Evolutionary conservation across 1,140 invertebrate species (phyloP), one percentile per base, ranked within the genome.

Genomic region (Hyphantria cunea): DNA sequence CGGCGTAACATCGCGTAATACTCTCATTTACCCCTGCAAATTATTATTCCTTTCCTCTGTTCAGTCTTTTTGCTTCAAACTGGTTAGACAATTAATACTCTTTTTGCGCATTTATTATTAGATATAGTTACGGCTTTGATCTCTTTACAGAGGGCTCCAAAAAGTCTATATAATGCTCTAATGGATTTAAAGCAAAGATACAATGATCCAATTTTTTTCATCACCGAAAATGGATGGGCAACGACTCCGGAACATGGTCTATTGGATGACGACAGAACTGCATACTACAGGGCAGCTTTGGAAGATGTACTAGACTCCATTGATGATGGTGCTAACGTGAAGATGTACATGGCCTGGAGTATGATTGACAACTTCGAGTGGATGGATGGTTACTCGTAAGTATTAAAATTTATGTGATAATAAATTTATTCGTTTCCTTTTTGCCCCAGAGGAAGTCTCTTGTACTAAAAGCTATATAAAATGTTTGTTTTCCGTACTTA

Each of bases 261-360:
- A 4, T 68, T 91, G 12, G 94, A 95, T 73, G 63, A 87, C 0
- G 79, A 90, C 49, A 84, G 75, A 50, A 79, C 74, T 50, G 73
- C 14, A 0, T 82, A 86, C 56, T 79, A 80, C 49, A 56, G 62
- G 6, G 64, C 66, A 31, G 61, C 64, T 72, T 88, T 90, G 68
- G 80, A 92, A 90, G 31, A 91, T 92, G 72, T 93, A 86, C 68
- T 97, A 94, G 86, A 96, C 93, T 13, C 71, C 94, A 2, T 93
- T 93, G 76, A 92, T 92, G 52, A 94, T 95, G 14, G 93, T 94
- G 78, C 96, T 94, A 79, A 32, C 81, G 93, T 78, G 84, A 94
- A 0, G 72, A 93, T 15, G 0, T 84, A 82, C 14, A 82, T 79
- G 48, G 73, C 73, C 1, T 84, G 82, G 82, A 84, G 79, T 56